Evolutionary conservation across 2,888 invertebrate genomes (phyloP).

Genomic region (Disparrhopalites patrizii): DNA sequence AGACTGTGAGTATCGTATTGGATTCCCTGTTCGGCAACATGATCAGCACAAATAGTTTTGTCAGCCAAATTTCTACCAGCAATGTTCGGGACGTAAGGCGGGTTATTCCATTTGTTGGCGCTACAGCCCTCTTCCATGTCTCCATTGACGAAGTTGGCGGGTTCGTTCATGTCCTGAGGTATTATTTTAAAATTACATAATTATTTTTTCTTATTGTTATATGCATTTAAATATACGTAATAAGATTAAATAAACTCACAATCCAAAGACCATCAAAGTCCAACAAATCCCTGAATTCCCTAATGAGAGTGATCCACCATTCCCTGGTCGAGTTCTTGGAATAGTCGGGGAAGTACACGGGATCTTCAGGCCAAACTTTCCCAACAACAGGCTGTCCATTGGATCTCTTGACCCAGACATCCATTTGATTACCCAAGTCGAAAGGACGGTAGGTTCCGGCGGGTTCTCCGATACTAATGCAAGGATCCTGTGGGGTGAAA

Average conservation of each 20-base stretch:
- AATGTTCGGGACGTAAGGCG: conserved; percentile 66
- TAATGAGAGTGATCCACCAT: conserved; percentile 43
- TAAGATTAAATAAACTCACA: conserved; percentile 32
- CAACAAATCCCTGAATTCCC: conserved; percentile 37
- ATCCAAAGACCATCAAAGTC: conserved; percentile 47
- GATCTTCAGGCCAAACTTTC: conserved; percentile 41
- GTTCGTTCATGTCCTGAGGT: conserved; percentile 81
- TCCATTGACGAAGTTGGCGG: conserved; percentile 73
- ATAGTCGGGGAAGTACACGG: conserved; percentile 45
- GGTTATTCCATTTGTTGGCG: conserved; percentile 57
- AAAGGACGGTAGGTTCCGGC: conserved; percentile 32
- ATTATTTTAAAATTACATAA: too few species aligned
- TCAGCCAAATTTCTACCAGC: conserved; percentile 71
- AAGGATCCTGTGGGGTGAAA: conserved; percentile 32
- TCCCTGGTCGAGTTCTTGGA: conserved; percentile 34
- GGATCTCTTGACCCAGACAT: conserved; percentile 42
- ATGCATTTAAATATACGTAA: background rate
- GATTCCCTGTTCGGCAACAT: conserved; percentile 55
- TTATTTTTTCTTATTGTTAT: too few species aligned
- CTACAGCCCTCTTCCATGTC: conserved; percentile 58
- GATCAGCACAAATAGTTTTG: conserved; percentile 36
- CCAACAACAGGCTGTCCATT: conserved; percentile 38
- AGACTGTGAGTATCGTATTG: conserved; percentile 77
- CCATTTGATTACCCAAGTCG: conserved; percentile 43
- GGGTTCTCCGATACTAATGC: conserved; percentile 51